Conservation (phyloP, 2,113 vertebrate species). For the Phylloscopus whistleri region DNA sequence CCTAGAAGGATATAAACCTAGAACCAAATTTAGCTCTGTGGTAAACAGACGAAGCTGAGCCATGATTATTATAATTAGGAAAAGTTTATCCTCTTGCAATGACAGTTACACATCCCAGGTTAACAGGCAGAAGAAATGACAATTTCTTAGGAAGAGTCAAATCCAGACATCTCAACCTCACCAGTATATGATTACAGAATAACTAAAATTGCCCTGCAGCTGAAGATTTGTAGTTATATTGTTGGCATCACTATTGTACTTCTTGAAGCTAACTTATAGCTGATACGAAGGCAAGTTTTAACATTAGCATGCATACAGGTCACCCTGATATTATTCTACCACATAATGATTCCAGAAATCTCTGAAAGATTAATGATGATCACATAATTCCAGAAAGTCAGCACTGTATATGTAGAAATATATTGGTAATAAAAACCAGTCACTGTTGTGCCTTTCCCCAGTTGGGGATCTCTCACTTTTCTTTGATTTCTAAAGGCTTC, state of each 20-base stretch:
- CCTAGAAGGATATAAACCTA: not conserved
- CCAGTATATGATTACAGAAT: not conserved
- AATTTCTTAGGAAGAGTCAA: not conserved
- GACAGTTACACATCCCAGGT: not conserved
- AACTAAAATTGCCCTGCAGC: not conserved
- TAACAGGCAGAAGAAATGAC: not conserved
- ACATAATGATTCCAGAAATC: conserved; percentile 68
- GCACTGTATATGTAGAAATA: conserved; percentile 76
- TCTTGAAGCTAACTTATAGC: not conserved
- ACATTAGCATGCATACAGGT: conserved; percentile 41
- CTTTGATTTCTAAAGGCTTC: conserved; percentile 79
- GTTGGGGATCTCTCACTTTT: conserved; percentile 76
- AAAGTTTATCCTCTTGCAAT: not conserved
- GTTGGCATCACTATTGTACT: not conserved
- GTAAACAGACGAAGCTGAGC: not conserved
- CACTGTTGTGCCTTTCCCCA: conserved; percentile 75
- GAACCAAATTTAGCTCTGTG: not conserved
- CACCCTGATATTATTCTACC: conserved; percentile 58
- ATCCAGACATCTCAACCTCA: not conserved
- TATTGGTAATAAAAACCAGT: conserved; percentile 77
- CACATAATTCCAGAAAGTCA: conserved; percentile 73
- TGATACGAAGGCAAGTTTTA: not conserved
- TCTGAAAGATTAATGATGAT: conserved; percentile 71
- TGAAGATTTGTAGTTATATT: not conserved
- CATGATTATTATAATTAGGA: not conserved